Conservation (phyloP, 2,113 vertebrate species). For the Triplophysa tibetana region DNA sequence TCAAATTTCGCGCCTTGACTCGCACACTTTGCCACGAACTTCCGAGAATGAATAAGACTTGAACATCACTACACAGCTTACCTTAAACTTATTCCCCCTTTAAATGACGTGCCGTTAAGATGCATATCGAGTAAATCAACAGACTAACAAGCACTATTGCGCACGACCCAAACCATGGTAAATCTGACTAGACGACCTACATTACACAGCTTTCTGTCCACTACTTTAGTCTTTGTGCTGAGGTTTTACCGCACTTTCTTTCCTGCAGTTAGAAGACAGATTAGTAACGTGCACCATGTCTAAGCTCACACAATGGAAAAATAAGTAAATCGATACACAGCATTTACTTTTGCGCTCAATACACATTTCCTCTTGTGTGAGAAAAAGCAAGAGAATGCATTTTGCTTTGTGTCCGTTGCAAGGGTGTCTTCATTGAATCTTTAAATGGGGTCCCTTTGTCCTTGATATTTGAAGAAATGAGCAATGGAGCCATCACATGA, state of each 20-base stretch:
- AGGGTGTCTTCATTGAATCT: conserved; percentile 27
- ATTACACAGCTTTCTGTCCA: not conserved
- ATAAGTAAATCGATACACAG: conserved; percentile 35
- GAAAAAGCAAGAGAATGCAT: not conserved
- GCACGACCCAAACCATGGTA: conserved; percentile 18
- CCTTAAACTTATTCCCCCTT: conserved; percentile 36
- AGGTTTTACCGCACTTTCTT: conserved; percentile 5
- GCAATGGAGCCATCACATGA: not conserved
- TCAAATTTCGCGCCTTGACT: conserved; percentile 53
- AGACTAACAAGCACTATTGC: not conserved
- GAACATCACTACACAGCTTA: conserved; percentile 38
- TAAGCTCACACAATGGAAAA: conserved; percentile 44
- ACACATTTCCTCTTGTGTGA: conserved; percentile 25
- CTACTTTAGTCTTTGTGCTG: conserved; percentile 11
- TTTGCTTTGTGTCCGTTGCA: conserved; percentile 23
- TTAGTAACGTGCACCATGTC: conserved; percentile 12
- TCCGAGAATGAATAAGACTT: conserved; percentile 50
- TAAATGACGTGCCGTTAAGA: conserved; percentile 42
- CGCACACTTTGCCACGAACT: conserved; percentile 36
- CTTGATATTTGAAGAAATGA: conserved; percentile 12
- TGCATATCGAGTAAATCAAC: conserved; percentile 36
- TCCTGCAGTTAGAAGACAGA: conserved; percentile 21
- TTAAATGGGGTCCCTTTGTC: conserved; percentile 41
- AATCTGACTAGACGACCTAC: conserved; percentile 14
- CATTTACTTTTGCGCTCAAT: conserved; percentile 38